Evolutionary conservation across 2,888 invertebrate genomes (phyloP).

Genomic region (Sphinx pinastri): DNA sequence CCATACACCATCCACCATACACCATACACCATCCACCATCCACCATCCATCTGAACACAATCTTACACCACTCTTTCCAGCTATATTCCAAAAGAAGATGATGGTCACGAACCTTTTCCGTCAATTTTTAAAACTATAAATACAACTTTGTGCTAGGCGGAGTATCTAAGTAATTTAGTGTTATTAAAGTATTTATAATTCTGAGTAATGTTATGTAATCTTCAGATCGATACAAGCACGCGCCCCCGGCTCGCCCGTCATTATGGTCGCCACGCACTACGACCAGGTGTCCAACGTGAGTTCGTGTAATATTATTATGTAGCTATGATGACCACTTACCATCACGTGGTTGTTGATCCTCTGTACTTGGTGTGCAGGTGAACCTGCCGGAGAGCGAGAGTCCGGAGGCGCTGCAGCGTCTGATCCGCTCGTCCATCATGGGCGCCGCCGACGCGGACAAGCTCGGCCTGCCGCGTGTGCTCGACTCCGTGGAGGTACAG

Average conservation of each 20-base stretch:
- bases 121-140: too few species aligned
- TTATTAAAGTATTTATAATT: too few species aligned
- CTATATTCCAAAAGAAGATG: too few species aligned
- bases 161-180: too few species aligned
- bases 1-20: too few species aligned
- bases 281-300: slow-evolving; percentile 88
- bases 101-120: too few species aligned
- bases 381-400: slow-evolving; percentile 69
- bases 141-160: too few species aligned
- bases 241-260: slow-evolving; percentile 97
- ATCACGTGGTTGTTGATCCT: too few species aligned
- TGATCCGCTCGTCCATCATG: slow-evolving; percentile 94
- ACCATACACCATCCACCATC: too few species aligned
- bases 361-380: slow-evolving; percentile 42
- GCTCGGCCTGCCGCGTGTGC: slow-evolving; percentile 95
- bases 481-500: slow-evolving; percentile 96
- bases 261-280: slow-evolving; percentile 98
- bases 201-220: not conserved
- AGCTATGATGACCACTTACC: not conserved
- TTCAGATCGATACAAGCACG: slow-evolving; percentile 87
- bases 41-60: too few species aligned
- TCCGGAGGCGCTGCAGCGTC: slow-evolving; percentile 93
- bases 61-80: too few species aligned
- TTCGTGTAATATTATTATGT: not conserved
- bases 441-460: slow-evolving; percentile 98